Base-by-base conservation (phyloP, 2,113 vertebrate species). In the Brachypodius melanocephalos region DNA sequence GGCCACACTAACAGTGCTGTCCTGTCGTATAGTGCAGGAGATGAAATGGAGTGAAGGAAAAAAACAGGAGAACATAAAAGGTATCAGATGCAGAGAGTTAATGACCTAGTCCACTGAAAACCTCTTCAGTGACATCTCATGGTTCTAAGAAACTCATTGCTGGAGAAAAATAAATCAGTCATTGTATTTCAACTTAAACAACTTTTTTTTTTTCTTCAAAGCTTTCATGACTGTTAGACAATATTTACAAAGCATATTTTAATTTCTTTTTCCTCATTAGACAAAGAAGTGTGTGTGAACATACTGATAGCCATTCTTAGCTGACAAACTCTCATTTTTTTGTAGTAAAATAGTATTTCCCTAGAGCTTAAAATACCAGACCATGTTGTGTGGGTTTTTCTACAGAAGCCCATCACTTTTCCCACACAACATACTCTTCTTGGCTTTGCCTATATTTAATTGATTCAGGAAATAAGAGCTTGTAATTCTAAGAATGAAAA, bases 31-130 rank as follows among this genome's bases (percentile, higher is more conserved):
- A 63, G 74, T 40, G 46, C 72, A 88, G 72, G 63, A 83, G 18
- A 8, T 79, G 58, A 73, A 46, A 54, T 59, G 34, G 59, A 78
- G 29, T 21, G 48, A 59, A 59, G 43, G 65, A 46, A 83, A 63
- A 28, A 49, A 12, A 0, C 1, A n/a, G 12, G 49, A 73, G 31
- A 62, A 32, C 46, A 46, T 7, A 42, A 46, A 74, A 87, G 5
- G n/a, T 82, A 96, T 97, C 95, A 96, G 95, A 97, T 97, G 97
- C 97, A 98, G 97, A 98, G 97, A 97, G 97, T 98, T 97, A 97
- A 97, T 96, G 93, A 96, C 82, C 93, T 79, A 77, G 93, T 68
- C 45, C 48, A 89, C 95, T 95, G 90, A 82, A 82, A 66, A 59
- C n/a, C 66, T 68, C 58, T 67, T 92, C 91, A 93, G 85, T 89